Base-by-base conservation (phyloP, 2,113 vertebrate genomes). In the Oenanthe oenanthe region DNA sequence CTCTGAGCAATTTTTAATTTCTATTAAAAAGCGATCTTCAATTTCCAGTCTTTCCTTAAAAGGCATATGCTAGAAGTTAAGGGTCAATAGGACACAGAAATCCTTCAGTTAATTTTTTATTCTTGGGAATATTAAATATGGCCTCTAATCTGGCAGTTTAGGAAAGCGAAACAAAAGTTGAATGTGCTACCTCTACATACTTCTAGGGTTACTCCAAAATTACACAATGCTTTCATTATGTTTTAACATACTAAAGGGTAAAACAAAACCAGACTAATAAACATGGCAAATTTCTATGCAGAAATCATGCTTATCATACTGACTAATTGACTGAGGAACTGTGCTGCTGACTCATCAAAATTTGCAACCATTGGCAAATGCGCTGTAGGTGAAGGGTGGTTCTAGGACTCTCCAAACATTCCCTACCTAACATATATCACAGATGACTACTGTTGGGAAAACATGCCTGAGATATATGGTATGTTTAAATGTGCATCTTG, bases 241-340 rank as follows among this genome's bases (percentile, higher is more conserved):
- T 58, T 96, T 94, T 85, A 97, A 96, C 50, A 81, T 58, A 72
- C 36, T 63, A 62, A 91, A 92, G 15, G 12, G 38, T 71, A 92
- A 85, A 91, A 65, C 65, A 92, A 94, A 53, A 65, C 32, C 36
- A 94, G 70, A 89, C 42, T 83, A 78, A 90, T 53, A 96, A 84
- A 79, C 19, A 86, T 10, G 15, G 50, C 42, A 67, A 76, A 36
- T 53, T 80, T 95, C 85, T 84, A 87, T 47, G 38, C 47, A 70
- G 66, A 71, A 82, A 75, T 67, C 22, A 31, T 16, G 6, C 38
- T 96, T 81, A 78, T 86, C 14, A 38, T 34, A 60, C 36, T 70
- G 75, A 87, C 36, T 53, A 74, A 75, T 24, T 60, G 68, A 91
- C 20, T 4, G 6, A 40, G 40, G 73, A 71, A 8, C 12, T 19